Evolutionary conservation across 2,113 vertebrate species (phyloP), one percentile per base, ranked within the genome.

Genomic region (Nycticorax nycticorax): DNA sequence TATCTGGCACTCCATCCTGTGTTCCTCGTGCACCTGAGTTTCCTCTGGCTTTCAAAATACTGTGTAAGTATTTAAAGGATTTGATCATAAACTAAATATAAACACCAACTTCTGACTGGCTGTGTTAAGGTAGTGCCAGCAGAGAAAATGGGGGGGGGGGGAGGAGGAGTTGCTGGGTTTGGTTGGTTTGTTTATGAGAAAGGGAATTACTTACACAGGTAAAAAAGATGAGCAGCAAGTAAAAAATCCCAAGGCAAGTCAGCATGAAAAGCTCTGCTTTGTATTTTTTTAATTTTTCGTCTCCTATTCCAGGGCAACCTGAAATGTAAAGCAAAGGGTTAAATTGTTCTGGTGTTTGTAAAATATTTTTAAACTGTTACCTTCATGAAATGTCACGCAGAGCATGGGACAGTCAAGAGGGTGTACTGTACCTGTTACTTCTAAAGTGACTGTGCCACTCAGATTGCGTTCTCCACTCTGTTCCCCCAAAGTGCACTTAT

Each of bases 211-310:
- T 98, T 97, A 98, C 98, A 26, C 98, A 98, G 35, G 98, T 98
- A 50, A 98, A 98, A 93, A 98, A 88, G 97, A 98, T 98, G 92
- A 98, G 98, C 53, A 98, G 93, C 85, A 98, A 79, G 75, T 98
- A 98, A 95, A 98, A 98, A 93, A 98, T 66, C 33, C 97, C 97
- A 93, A 98, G 97, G 9, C 80, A 97, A 69, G 97, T 97, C 68
- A 98, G 85, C 81, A 98, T 95, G 14, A 98, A 81, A 33, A 98
- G 71, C 80, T 98, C 98, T 0, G 97, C 33, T 95, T 90, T 97
- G 73, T 98, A 96, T 62, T 98, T 98, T 86, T 92, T 94, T 11
- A 96, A 48, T 82, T 96, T 98, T 9, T 97, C 88, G 3, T 93
- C 94, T 68, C 56, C 91, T 76, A 12, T 79, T 52, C 91, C 91